Evolutionary conservation across 1,140 invertebrate species (phyloP).

Genomic region (Drosophila lacteicornis): DNA sequence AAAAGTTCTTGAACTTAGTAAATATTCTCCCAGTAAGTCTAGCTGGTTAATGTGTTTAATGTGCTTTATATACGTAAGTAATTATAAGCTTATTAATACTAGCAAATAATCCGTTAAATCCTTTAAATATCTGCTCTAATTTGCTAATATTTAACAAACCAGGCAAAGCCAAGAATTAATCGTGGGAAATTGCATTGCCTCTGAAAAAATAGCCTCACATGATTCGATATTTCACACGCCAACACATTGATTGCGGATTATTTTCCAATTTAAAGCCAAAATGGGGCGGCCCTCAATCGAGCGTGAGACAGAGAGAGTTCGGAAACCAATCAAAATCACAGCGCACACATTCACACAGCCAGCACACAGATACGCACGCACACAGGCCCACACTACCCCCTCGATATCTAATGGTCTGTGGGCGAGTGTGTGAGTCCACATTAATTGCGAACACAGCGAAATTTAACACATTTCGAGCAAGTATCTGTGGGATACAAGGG

Average conservation of each 20-base stretch:
- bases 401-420: constrained; percentile 54
- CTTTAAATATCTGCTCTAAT: background rate
- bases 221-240: constrained; percentile 22
- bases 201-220: background rate
- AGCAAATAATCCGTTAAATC: background rate
- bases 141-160: background rate
- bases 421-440: constrained; percentile 35
- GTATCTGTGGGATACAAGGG: constrained; percentile 61
- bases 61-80: background rate
- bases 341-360: constrained; percentile 44
- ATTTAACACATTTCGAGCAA: constrained; percentile 67
- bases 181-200: background rate
- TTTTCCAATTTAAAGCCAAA: constrained; percentile 28
- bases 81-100: background rate
- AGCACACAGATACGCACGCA: constrained; percentile 31
- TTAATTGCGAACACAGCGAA: constrained; percentile 75
- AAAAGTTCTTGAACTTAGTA: background rate
- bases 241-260: constrained; percentile 23
- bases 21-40: background rate
- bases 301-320: constrained; percentile 42
- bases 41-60: background rate
- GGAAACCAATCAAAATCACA: constrained; percentile 80
- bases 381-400: constrained; percentile 2
- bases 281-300: constrained; percentile 48
- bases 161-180: background rate